Percentiles rank a stretch among this genome's conserved stretches.
Conservation (phyloP, 2,888 invertebrate genomes). For the Laspeyria flexula region DNA sequence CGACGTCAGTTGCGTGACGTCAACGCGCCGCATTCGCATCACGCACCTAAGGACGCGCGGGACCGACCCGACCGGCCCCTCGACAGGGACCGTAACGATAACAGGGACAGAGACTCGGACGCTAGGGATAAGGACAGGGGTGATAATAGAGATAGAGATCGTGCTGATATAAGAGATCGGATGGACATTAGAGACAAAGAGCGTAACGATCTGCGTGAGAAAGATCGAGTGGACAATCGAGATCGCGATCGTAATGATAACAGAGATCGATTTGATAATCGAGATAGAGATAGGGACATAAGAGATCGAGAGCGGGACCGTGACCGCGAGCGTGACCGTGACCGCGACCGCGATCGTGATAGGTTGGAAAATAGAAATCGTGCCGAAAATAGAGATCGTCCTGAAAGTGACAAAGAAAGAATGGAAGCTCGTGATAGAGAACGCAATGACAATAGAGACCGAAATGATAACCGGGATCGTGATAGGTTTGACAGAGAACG, state of each 20-base stretch:
- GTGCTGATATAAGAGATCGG: conserved; percentile 51
- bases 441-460: conserved; percentile 55
- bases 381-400: conserved; percentile 63
- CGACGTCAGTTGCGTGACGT: conserved; percentile 86
- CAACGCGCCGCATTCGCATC: conserved; percentile 58
- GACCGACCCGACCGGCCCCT: conserved; percentile 54
- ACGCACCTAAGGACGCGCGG: conserved; percentile 57
- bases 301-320: conserved; percentile 50
- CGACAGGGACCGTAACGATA: conserved; percentile 67
- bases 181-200: conserved; percentile 73
- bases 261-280: conserved; percentile 55
- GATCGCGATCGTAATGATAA: conserved; percentile 72
- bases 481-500: conserved; percentile 54
- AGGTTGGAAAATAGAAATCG: conserved; percentile 52
- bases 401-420: conserved; percentile 39
- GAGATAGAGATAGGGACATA: conserved; percentile 54
- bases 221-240: conserved; percentile 42
- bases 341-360: conserved; percentile 72
- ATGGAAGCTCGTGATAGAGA: conserved; percentile 37
- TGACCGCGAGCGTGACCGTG: conserved; percentile 46
- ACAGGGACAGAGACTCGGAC: conserved; percentile 65
- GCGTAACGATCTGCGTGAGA: conserved; percentile 52
- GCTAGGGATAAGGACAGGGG: conserved; percentile 56
- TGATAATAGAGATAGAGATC: conserved; percentile 60
- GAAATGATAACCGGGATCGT: conserved; percentile 50